phyloP scores from a whole-genome alignment of 2,888 invertebrate genomes.

The Sinotaia quadrata region DNA sequence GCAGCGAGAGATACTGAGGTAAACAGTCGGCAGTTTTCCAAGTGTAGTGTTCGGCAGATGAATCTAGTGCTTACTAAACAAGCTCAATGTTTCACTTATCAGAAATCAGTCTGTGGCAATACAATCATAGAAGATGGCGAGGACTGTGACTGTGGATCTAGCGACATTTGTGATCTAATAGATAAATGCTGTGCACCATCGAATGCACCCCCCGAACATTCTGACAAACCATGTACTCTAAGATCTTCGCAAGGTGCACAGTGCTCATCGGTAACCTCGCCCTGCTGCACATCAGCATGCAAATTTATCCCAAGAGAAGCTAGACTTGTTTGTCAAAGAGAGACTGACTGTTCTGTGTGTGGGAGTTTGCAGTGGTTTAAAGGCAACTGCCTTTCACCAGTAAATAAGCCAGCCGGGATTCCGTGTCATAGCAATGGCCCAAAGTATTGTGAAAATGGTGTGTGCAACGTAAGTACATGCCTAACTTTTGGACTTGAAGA shows the following conservation, averaged over 20 bases:
- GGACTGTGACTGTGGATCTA: background rate
- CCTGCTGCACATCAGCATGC: background rate
- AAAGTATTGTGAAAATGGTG: background rate
- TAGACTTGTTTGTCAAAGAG: background rate
- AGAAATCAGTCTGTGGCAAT: conserved; percentile 2
- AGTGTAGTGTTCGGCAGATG: conserved; percentile 1
- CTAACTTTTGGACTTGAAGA: background rate
- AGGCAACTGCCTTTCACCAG: background rate
- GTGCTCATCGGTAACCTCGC: background rate
- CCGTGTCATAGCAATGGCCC: background rate
- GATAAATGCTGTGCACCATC: conserved; percentile 8
- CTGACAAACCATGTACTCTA: background rate
- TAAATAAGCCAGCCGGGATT: background rate
- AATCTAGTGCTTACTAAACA: background rate
- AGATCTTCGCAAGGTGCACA: background rate
- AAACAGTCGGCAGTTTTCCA: background rate
- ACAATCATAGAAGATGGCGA: background rate
- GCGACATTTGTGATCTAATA: background rate
- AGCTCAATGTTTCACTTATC: background rate
- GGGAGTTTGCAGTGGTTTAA: background rate
- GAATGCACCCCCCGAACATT: background rate
- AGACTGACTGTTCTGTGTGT: background rate
- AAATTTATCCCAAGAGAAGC: background rate
- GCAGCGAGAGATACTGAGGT: background rate
- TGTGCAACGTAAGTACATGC: background rate